Evolutionary conservation across 1,140 invertebrate genomes (phyloP).

Genomic region (Bombus vancouverensis): DNA sequence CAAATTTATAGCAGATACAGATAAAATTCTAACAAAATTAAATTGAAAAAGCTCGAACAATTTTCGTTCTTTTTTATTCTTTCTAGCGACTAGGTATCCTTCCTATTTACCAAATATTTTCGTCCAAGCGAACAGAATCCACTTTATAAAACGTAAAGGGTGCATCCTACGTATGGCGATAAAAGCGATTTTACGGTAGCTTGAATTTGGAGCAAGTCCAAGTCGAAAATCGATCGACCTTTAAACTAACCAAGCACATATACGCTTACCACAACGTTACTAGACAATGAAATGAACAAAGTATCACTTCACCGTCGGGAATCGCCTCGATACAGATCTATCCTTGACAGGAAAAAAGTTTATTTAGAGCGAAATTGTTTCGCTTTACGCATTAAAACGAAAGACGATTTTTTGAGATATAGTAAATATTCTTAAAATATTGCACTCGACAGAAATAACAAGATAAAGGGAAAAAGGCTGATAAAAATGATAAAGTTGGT

Average conservation of each 20-base stretch:
- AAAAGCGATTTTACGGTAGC: constrained; percentile 43
- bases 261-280: background rate
- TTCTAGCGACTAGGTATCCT: background rate
- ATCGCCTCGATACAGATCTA: background rate
- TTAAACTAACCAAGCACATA: constrained; percentile 37
- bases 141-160: background rate
- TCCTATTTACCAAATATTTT: background rate
- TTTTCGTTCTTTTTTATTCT: background rate
- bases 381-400: background rate
- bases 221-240: constrained; percentile 65
- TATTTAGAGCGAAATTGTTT: background rate
- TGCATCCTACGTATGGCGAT: constrained; percentile 8
- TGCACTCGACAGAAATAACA: background rate
- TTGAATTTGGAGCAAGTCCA: constrained; percentile 62
- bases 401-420: background rate
- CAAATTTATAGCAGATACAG: background rate
- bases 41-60: background rate
- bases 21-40: background rate
- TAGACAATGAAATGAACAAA: background rate
- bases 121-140: background rate
- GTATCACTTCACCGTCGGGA: background rate
- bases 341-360: background rate
- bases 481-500: too few relatives aligned
- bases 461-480: accelerated
- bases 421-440: background rate